Conservation (phyloP, 2,113 vertebrate genomes). For the Ursus arctos region DNA sequence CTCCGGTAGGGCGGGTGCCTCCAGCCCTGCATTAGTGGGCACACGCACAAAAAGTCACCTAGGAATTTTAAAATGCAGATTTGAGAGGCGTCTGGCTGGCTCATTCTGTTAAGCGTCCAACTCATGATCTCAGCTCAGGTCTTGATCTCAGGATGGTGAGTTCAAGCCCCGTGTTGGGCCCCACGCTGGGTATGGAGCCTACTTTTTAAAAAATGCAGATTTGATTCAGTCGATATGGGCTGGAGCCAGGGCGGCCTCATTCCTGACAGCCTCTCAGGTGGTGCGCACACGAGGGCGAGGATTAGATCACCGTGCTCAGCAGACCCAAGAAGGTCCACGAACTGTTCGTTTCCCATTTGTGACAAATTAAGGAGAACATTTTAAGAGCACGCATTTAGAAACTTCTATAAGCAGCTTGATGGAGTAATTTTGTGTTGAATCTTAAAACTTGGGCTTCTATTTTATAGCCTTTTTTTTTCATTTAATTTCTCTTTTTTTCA, state of each 20-base stretch:
- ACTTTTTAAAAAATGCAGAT: background rate
- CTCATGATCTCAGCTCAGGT: background rate
- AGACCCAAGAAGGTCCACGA: background rate
- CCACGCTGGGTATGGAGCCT: background rate
- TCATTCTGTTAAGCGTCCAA: background rate
- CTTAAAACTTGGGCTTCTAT: background rate
- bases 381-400: background rate
- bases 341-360: background rate
- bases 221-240: too few relatives aligned
- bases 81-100: background rate
- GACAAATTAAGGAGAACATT: background rate
- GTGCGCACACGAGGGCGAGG: fast-evolving
- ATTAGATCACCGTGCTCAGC: too few relatives aligned
- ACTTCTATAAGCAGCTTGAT: background rate
- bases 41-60: background rate
- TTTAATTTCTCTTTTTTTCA: background rate
- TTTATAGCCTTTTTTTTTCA: background rate
- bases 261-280: background rate
- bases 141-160: background rate
- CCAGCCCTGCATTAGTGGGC: background rate
- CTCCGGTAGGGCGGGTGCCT: background rate
- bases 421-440: background rate
- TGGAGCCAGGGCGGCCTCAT: too few relatives aligned
- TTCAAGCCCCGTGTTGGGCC: background rate
- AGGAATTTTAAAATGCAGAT: background rate